These are phyloP conservation scores for Beroe forskalii DNA, from an alignment of 37 sponge, comb jelly and placozoan species.

Conservation along the genomic window DNA sequence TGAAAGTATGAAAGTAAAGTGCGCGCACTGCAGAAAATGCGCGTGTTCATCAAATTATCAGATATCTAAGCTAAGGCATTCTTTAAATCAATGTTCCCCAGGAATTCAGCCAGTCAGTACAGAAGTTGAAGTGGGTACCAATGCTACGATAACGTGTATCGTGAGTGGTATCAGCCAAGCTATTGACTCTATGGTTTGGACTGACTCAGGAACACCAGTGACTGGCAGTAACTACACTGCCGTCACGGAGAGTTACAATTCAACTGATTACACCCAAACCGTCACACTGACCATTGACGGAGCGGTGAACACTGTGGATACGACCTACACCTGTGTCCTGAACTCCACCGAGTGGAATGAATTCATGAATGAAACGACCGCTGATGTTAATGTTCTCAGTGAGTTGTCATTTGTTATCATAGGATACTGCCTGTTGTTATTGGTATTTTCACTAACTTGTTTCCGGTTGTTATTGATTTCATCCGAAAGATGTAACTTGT, in stretches of 20 bases:
- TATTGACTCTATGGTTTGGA: not conserved
- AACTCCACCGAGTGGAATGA: slow-evolving; percentile 4
- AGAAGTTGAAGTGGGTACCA: not conserved
- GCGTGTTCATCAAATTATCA: too few relatives aligned
- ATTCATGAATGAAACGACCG: not conserved
- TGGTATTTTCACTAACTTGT: too few relatives aligned
- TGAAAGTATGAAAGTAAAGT: too few relatives aligned
- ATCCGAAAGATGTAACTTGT: too few relatives aligned
- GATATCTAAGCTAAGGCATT: too few relatives aligned
- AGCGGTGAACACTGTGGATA: slow-evolving; percentile 3
- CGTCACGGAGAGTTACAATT: not conserved
- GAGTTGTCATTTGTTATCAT: too few relatives aligned
- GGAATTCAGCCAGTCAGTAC: not conserved
- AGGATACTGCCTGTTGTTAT: too few relatives aligned
- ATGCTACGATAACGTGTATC: not conserved
- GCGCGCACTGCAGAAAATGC: too few relatives aligned
- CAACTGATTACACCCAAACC: not conserved
- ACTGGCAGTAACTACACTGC: not conserved
- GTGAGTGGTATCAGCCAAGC: not conserved
- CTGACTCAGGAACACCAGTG: not conserved
- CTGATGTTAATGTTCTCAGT: not conserved
- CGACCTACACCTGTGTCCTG: not conserved
- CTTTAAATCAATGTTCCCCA: too few relatives aligned
- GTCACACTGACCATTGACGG: not conserved
- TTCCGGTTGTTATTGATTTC: too few relatives aligned